A percentile compares a stretch with the other conserved stretches of the same genome.
These are phyloP conservation scores for Lamellibrachia luymesi DNA, from an alignment of 1,140 invertebrate genomes.

Conservation along the genomic window DNA sequence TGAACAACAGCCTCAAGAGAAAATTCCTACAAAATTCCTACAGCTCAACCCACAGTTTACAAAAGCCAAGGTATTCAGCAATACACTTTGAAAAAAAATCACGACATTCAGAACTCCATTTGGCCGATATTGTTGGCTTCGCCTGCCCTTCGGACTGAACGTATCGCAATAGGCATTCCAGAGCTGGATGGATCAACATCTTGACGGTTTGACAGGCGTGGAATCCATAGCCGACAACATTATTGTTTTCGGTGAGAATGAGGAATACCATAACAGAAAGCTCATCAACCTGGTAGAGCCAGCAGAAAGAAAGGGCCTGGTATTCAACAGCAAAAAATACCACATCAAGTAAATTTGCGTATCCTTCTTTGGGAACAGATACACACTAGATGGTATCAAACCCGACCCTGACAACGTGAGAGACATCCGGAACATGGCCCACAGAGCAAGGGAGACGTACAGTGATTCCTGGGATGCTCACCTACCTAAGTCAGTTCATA, in stretches of 20 bases:
- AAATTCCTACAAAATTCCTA: constrained; percentile 25
- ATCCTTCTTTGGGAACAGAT: constrained; percentile 34
- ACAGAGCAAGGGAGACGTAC: constrained; percentile 29
- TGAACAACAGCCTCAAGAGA: too few species aligned
- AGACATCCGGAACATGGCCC: constrained; percentile 41
- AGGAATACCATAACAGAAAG: constrained; percentile 17
- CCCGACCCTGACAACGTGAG: constrained; percentile 50
- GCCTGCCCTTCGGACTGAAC: constrained; percentile 33
- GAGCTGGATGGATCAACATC: constrained; percentile 36
- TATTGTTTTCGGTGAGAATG: neutral
- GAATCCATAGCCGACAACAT: constrained; percentile 49
- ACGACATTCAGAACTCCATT: constrained; percentile 34
- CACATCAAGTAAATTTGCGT: neutral
- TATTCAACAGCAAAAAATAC: constrained; percentile 49
- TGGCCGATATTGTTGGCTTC: constrained; percentile 29
- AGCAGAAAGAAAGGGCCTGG: constrained; percentile 45
- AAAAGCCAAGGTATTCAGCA: constrained; percentile 35
- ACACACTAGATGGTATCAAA: constrained; percentile 51
- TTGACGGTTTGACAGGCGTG: constrained; percentile 47
- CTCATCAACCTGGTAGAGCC: constrained; percentile 41
- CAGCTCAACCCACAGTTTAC: constrained; percentile 33
- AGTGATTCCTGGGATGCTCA: constrained; percentile 36
- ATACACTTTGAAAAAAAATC: constrained; percentile 33
- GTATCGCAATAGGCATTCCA: constrained; percentile 47
- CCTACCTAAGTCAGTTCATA: constrained; percentile 34